Evolutionary conservation across 1,140 invertebrate genomes (phyloP).

Genomic region (Atta texana): DNA sequence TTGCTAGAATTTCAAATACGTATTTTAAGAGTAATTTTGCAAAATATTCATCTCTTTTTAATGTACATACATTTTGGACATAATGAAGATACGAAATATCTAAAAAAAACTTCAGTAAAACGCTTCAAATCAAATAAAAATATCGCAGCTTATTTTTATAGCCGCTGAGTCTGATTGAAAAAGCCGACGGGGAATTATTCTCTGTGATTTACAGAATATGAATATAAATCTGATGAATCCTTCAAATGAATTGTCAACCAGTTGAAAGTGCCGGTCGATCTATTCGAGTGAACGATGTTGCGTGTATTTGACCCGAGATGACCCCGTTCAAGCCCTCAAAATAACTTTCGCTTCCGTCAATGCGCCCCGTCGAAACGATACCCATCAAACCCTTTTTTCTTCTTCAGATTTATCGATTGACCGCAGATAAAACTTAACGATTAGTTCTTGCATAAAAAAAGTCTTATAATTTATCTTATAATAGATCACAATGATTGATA

Average conservation of each 20-base stretch:
- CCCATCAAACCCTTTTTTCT: slow-evolving; percentile 59
- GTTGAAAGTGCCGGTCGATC: slow-evolving; percentile 64
- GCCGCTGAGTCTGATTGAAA: background rate
- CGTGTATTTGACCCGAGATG: slow-evolving; percentile 76
- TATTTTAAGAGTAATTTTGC: background rate
- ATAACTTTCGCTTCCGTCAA: slow-evolving; percentile 77
- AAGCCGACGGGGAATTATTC: background rate
- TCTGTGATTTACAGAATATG: background rate
- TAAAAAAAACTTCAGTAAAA: background rate
- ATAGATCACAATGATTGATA: background rate
- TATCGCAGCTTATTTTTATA: background rate
- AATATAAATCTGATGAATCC: background rate
- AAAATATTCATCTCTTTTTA: background rate
- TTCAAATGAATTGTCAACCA: slow-evolving; percentile 61
- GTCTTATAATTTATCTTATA: background rate
- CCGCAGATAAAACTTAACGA: slow-evolving; percentile 7
- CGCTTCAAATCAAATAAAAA: too few species aligned
- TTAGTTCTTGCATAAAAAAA: background rate
- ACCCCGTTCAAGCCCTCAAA: slow-evolving; percentile 79
- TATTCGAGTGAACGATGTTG: slow-evolving; percentile 66
- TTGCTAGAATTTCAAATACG: background rate
- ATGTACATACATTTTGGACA: background rate
- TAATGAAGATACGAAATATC: background rate
- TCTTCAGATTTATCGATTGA: slow-evolving; percentile 56
- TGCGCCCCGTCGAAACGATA: slow-evolving; percentile 30